These are phyloP conservation scores for Tapera naevia DNA, from an alignment of 2,797 vertebrate species.

Conservation along the genomic window DNA sequence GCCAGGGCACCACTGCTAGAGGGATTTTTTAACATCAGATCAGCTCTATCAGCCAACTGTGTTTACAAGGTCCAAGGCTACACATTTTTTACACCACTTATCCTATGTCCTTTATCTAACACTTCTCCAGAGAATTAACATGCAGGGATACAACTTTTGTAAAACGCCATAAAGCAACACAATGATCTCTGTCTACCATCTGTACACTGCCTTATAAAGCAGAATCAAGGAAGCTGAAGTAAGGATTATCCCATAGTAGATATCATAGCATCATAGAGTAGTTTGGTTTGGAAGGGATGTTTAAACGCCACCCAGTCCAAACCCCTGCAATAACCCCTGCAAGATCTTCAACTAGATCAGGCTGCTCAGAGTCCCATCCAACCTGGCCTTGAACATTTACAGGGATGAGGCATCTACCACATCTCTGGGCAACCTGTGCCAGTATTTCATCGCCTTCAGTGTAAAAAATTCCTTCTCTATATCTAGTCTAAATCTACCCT, in stretches of 20 bases:
- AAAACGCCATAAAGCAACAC: not conserved
- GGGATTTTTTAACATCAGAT: not conserved
- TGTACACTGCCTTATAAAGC: not conserved
- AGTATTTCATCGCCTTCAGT: not conserved
- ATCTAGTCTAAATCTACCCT: not conserved
- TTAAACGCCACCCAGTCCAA: not conserved
- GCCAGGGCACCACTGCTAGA: not conserved
- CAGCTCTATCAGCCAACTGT: not conserved
- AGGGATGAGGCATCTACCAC: not conserved
- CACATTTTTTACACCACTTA: not conserved
- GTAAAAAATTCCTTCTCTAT: not conserved
- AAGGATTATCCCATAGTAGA: not conserved
- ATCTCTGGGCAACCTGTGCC: not conserved
- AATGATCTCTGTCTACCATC: not conserved
- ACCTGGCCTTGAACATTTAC: not conserved
- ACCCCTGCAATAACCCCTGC: fast-evolving
- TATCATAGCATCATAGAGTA: not conserved
- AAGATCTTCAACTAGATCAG: not conserved
- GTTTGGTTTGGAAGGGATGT: not conserved
- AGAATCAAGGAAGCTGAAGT: not conserved
- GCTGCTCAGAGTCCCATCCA: not conserved
- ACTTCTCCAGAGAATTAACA: not conserved
- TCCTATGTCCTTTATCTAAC: not conserved
- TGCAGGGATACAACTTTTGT: not conserved
- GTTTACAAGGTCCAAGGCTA: not conserved